Base-by-base conservation (phyloP, 2,113 vertebrate genomes). In the Neolamprologus cancellatus region DNA sequence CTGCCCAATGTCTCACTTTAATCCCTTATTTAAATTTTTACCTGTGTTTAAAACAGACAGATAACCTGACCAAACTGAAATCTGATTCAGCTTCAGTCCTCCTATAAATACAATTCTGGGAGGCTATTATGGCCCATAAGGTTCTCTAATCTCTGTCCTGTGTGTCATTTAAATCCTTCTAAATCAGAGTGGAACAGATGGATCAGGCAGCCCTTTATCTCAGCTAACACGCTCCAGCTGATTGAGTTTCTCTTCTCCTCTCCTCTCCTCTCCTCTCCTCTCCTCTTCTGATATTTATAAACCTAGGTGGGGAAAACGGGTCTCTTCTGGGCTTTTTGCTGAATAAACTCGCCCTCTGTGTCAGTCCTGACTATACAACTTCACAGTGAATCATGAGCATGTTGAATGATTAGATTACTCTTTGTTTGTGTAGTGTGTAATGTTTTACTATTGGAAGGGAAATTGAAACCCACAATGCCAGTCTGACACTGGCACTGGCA, bases 121-220 rank as follows among this genome's bases (percentile, higher is more conserved):
- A 86, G 52, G 41, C 44, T 48, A 4, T 85, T 50, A 48, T 85
- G 82, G 53, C 46, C 30, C 59, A 15, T 54, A 2, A 25, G 48
- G 76, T 79, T 84, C 59, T 89, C 13, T 95, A 92, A 94, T 94
- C 87, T 89, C 44, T 18, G 28, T 48, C 78, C 79, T 39, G 84
- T 88, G 79, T 91, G 84, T 92, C 52, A 20, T 91, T 88, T 89
- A 91, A 94, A 93, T 95, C 93, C 91, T 83, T 25, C 86, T 81
- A 80, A 90, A 90, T 92, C 88, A 91, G 84, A 84, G 53, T 79
- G 46, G n/a, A 86, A 54, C 93, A 94, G 93, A 94, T 92, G 93
- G 93, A 93, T 64, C 46, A 57, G 50, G 23, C 12, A 25, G 14
- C 71, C 6, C 82, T n/a, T 39, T 55, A n/a, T 66, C 59, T 81